These are phyloP conservation scores for Oeneis ivallda DNA, from an alignment of 2,888 invertebrate species.

Conservation along the genomic window DNA sequence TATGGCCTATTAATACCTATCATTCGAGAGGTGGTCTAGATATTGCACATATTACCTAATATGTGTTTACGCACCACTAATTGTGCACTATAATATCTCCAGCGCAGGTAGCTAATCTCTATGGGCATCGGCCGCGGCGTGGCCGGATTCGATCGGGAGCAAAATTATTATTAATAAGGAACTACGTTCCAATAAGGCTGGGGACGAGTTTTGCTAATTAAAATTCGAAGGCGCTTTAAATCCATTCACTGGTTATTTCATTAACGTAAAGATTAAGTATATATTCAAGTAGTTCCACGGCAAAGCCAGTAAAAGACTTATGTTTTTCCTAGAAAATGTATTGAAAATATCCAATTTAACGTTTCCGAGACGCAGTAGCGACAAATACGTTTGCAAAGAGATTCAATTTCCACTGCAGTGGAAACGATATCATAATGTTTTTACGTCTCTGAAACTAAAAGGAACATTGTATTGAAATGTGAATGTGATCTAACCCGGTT, in stretches of 20 bases:
- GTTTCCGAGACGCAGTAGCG: conserved; percentile 10
- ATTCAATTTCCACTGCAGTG: conserved; percentile 16
- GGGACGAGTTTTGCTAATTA: neutral
- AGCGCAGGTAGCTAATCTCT: no score
- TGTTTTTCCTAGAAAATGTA: conserved; percentile 15
- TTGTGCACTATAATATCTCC: no score
- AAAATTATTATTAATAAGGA: no score
- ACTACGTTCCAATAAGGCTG: no score
- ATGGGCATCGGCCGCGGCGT: no score
- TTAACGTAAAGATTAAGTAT: neutral
- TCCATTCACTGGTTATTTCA: neutral
- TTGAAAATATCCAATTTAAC: conserved; percentile 19
- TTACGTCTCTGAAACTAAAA: neutral
- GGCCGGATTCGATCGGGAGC: no score
- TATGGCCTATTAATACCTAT: no score
- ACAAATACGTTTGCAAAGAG: conserved; percentile 18
- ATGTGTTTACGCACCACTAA: no score
- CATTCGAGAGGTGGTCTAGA: no score
- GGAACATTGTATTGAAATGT: conserved; percentile 1
- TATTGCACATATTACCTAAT: no score
- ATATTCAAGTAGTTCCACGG: neutral
- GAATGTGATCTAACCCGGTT: neutral
- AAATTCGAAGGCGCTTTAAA: neutral
- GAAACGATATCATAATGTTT: conserved; percentile 17
- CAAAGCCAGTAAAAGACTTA: conserved; percentile 3